These are phyloP conservation scores for Phodopus roborovskii DNA, from an alignment of 2,113 vertebrate species.

Conservation along the genomic window DNA sequence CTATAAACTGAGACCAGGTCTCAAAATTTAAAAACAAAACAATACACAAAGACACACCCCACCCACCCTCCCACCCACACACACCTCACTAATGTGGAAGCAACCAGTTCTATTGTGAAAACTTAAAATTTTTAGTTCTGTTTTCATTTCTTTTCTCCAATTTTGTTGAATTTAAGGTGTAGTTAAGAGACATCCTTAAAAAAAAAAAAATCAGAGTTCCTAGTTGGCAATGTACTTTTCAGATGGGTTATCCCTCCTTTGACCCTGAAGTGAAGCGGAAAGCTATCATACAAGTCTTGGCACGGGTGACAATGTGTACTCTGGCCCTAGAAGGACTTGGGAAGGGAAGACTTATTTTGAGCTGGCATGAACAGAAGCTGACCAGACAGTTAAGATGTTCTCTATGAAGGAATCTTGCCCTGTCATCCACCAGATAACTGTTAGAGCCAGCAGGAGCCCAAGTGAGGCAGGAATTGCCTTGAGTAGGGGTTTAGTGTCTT, in stretches of 20 bases:
- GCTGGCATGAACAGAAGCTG: neutral
- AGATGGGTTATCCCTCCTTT: conserved; percentile 36
- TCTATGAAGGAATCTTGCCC: neutral
- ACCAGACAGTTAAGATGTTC: neutral
- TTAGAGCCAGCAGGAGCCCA: neutral
- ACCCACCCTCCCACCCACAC: too few relatives aligned
- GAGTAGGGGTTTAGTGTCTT: neutral
- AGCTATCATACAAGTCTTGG: neutral
- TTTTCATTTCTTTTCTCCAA: conserved; percentile 54
- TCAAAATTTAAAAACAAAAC: neutral
- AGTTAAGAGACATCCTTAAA: conserved; percentile 44
- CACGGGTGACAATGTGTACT: neutral
- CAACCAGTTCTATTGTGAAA: neutral
- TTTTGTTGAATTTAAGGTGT: conserved; percentile 30
- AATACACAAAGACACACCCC: neutral
- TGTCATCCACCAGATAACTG: neutral
- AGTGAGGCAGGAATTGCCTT: neutral
- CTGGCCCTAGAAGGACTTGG: neutral
- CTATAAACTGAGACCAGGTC: neutral
- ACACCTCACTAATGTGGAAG: neutral
- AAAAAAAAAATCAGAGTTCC: conserved; percentile 48
- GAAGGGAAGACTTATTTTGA: neutral
- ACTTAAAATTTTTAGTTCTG: neutral
- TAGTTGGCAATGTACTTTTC: conserved; percentile 5
- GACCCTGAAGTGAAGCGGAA: conserved; percentile 16